Base-by-base conservation (phyloP, 92 coral and sea anemone genomes). In the Siderastrea radians region DNA sequence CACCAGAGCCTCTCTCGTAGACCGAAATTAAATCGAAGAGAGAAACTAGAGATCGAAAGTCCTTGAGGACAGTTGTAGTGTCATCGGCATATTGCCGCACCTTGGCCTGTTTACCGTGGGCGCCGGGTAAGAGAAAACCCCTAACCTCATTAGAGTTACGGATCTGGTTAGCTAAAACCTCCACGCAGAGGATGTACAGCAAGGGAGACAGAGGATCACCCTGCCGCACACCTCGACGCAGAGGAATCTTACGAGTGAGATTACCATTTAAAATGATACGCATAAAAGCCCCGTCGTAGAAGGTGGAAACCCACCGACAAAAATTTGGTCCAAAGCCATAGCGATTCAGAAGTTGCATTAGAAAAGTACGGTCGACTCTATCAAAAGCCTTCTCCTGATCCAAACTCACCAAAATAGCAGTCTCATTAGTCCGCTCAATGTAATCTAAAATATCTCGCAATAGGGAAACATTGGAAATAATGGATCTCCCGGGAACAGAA, bases 381-480 rank as follows among this genome's bases (percentile, higher is more conserved):
- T 89, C 89, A 43, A 89, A 89, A 49, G 92, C 92, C 16, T 89
- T 88, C 77, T 88, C 87, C 65, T 81, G 91, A 65, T 81, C 91
- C 0, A 88, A 53, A 14, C 74, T 69, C 3, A 78, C 58, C 14
- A 81, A 44, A 4, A 88, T 74, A 12, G 82, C 91, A 19, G 82
- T 38, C 51, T 49, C 78, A 3, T 52, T 26, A 0, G 80, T 75
- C 8, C 15, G 66, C 17, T 75, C 71, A 1, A 55, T 59, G 54
- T 62, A 88, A 45, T 81, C 69, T 3, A 84, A 46, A 59, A 61
- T 9, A 48, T 90, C 93, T 0, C 90, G 75, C 2, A 90, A 2
- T 3, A 72, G 16, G 26, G 48, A 12, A 14, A 90, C 15, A 65
- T 79, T 85, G 44, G 78, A 68, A 52, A 54, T 38, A 14, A 90